These are phyloP conservation scores for Pseudorhiza aurosa DNA, from an alignment of 30 jellyfish, hydroid and myxozoan species.

Conservation along the genomic window DNA sequence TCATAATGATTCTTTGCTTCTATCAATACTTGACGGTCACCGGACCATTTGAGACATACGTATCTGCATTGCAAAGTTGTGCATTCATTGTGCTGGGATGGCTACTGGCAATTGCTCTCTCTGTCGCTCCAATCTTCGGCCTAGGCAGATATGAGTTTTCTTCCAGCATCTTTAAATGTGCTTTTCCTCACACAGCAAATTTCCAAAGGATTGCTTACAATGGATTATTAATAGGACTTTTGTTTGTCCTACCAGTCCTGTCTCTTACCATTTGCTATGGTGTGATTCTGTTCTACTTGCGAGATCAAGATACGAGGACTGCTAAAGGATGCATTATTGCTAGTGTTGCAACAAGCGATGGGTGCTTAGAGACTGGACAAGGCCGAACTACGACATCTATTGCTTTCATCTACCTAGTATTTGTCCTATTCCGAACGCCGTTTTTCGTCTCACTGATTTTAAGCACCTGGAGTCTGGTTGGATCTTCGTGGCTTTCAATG, in stretches of 20 bases:
- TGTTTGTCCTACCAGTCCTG: constrained; percentile 33
- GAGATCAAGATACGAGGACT: constrained; percentile 48
- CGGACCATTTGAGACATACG: constrained; percentile 48
- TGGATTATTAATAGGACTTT: constrained; percentile 19
- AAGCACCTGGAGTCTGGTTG: constrained; percentile 20
- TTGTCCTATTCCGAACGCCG: constrained; percentile 58
- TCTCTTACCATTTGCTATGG: constrained; percentile 33
- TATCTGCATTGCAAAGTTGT: constrained; percentile 35
- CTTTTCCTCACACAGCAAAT: constrained; percentile 5
- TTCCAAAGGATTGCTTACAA: constrained; percentile 39
- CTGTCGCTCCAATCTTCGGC: constrained; percentile 57
- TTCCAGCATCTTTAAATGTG: constrained; percentile 64
- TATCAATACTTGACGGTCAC: constrained; percentile 74
- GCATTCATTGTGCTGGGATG: constrained; percentile 34
- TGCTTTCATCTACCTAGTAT: constrained; percentile 7
- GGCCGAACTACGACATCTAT: constrained; percentile 15
- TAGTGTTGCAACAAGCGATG: constrained; percentile 46
- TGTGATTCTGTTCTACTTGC: constrained; percentile 4
- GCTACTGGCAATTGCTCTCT: constrained; percentile 41
- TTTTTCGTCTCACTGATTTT: constrained; percentile 26
- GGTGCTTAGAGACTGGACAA: constrained; percentile 61
- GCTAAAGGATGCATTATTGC: constrained; percentile 65
- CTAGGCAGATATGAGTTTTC: constrained; percentile 74
- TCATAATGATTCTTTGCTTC: constrained; percentile 32
- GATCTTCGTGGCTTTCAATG: constrained; percentile 39